Base-by-base conservation (phyloP, 2,113 vertebrate genomes). In the Hyperopisus bebe region DNA sequence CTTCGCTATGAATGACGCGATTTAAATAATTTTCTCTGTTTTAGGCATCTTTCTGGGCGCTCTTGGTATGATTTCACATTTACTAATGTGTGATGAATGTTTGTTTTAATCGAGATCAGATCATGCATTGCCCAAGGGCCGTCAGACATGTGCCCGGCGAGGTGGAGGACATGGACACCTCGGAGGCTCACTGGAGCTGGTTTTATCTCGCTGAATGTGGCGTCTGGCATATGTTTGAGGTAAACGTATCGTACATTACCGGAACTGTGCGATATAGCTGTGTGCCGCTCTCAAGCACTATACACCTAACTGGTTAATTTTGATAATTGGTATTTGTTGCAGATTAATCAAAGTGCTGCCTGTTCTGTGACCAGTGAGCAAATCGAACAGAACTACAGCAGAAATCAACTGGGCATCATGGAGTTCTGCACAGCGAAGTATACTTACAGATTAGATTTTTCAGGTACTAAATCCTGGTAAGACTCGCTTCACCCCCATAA, bases 201-300 rank as follows among this genome's bases (percentile, higher is more conserved):
- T 99, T 98, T 94, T 99, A 98, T 93, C 93, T 99, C 94, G 98
- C 98, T 0, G 98, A 99, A 66, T 99, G 98, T 90, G 98, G 98
- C 87, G 97, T 98, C 91, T 99, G 98, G 98, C 98, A 99, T 77
- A 99, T 98, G 97, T 98, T 99, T 94, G 97, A 99, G 97, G 98
- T 99, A 97, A 8, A 99, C 97, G 98, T 90, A 3, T 66, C 87
- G 46, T 88, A 74, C 35, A 44, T 82, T 86, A 50, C 47, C 11
- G n/a, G n/a, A 27, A 66, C n/a, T 66, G n/a, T 62, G 9, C 62
- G 62, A 27, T 51, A 44, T 46, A 77, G 21, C 44, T 87, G 27
- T 47, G 42, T 62, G 10, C 82, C 35, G 42, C 27, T 35, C 9
- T 88, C 24, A 62, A 46, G 24, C 35, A 47, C 47, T 48, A 31